These are phyloP conservation scores for Mya arenaria DNA, from an alignment of 1,140 invertebrate genomes.

Conservation along the genomic window DNA sequence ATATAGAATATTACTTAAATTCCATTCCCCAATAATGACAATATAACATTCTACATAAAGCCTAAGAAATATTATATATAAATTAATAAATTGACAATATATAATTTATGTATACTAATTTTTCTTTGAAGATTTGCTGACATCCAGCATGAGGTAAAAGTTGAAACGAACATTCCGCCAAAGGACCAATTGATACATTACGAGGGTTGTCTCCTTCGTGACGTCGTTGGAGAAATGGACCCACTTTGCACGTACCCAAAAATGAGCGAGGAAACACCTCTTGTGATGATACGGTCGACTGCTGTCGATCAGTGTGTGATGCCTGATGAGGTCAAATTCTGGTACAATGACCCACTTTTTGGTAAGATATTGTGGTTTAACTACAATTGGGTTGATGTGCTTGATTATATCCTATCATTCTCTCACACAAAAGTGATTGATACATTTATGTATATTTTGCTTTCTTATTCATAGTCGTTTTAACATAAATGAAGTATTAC, in stretches of 20 bases:
- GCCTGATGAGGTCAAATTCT: constrained; percentile 40
- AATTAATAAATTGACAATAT: no score
- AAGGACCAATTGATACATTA: constrained; percentile 43
- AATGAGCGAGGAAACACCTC: not conserved
- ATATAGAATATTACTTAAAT: no score
- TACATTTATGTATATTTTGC: no score
- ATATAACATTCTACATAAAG: no score
- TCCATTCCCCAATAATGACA: no score
- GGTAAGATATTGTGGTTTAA: constrained; percentile 29
- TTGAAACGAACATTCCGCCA: constrained; percentile 50
- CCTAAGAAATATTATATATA: no score
- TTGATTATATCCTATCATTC: no score
- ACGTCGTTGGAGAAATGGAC: constrained; percentile 18
- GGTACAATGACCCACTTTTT: constrained; percentile 31
- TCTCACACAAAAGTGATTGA: no score
- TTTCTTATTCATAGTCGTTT: no score
- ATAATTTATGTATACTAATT: no score
- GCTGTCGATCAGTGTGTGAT: constrained; percentile 32
- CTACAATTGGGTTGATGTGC: not conserved
- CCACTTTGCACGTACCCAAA: constrained; percentile 15
- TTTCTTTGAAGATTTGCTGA: constrained; percentile 39
- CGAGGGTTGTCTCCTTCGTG: constrained; percentile 41
- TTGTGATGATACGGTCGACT: constrained; percentile 39
- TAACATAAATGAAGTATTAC: no score
- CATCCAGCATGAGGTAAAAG: constrained; percentile 38